Conservation (phyloP, 1,140 invertebrate species). For the Ptiloglossa arizonensis region DNA sequence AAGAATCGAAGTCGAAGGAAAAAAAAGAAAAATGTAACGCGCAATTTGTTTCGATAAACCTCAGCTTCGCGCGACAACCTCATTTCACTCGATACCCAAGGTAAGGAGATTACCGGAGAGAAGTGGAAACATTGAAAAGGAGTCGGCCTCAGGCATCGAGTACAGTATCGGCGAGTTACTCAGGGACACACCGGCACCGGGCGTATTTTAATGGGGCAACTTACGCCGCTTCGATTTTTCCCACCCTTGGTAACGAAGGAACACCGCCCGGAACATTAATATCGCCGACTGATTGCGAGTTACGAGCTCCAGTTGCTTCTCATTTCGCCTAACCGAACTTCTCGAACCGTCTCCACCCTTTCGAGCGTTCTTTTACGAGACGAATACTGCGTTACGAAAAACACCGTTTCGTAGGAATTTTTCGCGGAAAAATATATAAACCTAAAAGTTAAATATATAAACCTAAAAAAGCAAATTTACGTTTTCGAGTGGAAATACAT, state of each 20-base stretch:
- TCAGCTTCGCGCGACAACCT: slow-evolving; percentile 10
- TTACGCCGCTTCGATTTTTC: slow-evolving; percentile 21
- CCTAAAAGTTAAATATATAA: too few species aligned
- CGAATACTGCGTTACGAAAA: neutral
- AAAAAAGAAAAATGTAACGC: neutral
- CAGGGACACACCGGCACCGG: neutral
- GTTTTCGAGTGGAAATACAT: too few species aligned
- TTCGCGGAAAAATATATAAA: too few species aligned
- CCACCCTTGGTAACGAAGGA: neutral
- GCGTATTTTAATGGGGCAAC: slow-evolving; percentile 27
- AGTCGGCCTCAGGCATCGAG: slow-evolving; percentile 28
- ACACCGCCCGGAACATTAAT: neutral
- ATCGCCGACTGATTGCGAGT: slow-evolving; percentile 33
- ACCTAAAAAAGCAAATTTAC: too few species aligned
- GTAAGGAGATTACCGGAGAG: slow-evolving; percentile 31
- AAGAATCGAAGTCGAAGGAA: neutral
- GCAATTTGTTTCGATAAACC: slow-evolving; percentile 15
- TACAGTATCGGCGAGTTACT: slow-evolving; percentile 4
- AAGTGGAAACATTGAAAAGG: slow-evolving; percentile 33
- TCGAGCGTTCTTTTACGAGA: neutral
- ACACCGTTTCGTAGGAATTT: too few species aligned
- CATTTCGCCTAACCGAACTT: neutral
- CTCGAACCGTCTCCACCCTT: neutral
- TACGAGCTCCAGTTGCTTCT: neutral
- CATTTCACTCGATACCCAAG: slow-evolving; percentile 3